phyloP scores from a whole-genome alignment of 2,888 invertebrate species.

The Callyntrura guangdongensis region DNA sequence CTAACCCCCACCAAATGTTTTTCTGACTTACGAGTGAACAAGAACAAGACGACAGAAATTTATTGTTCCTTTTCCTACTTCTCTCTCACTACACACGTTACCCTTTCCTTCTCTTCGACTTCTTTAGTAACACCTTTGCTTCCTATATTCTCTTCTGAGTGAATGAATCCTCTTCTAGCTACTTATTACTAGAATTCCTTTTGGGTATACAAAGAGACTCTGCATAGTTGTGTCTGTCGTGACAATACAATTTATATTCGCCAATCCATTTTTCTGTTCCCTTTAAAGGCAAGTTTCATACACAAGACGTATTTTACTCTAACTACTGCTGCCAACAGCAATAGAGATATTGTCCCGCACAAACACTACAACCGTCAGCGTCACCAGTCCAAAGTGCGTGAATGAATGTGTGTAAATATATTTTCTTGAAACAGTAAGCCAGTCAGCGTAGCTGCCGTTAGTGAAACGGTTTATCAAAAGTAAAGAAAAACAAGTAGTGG shows the following conservation, averaged over 20 bases:
- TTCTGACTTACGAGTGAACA: conserved; percentile 18
- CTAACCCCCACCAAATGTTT: conserved; percentile 30
- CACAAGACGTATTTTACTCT: conserved; percentile 4
- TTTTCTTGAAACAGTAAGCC: neutral
- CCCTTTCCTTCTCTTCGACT: neutral
- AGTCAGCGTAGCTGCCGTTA: neutral
- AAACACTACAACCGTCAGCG: neutral
- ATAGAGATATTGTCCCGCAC: neutral
- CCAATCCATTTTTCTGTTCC: conserved; percentile 44
- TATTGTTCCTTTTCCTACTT: conserved; percentile 57
- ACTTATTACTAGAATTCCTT: too few relatives aligned
- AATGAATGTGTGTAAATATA: neutral
- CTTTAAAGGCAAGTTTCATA: conserved; percentile 16
- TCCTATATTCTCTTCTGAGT: neutral
- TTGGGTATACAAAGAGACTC: neutral
- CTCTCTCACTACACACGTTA: neutral
- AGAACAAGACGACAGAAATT: conserved; percentile 67
- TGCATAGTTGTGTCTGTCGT: conserved; percentile 35
- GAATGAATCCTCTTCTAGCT: too few relatives aligned
- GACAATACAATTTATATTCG: conserved; percentile 57
- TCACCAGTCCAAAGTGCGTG: neutral
- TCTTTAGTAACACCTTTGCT: neutral
- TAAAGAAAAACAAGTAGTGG: conserved; percentile 14
- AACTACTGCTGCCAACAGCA: too few relatives aligned
- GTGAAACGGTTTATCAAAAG: neutral